phyloP scores from a whole-genome alignment of 2,113 vertebrate species.

The Anas platyrhynchos region DNA sequence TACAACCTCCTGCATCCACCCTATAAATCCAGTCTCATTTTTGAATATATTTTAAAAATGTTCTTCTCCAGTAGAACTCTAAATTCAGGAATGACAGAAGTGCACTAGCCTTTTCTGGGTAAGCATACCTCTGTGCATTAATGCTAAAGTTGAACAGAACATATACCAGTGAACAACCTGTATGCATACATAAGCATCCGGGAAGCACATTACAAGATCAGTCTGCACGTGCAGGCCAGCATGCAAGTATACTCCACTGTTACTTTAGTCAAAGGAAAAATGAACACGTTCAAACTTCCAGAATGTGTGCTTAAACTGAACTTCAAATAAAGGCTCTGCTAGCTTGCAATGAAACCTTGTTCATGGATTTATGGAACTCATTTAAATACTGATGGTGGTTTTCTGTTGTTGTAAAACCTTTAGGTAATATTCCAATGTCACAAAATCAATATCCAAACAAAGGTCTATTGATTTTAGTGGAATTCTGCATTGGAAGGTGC shows the following conservation, averaged over 20 bases:
- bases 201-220: not conserved
- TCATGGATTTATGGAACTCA: not conserved
- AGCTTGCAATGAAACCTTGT: not conserved
- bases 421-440: not conserved
- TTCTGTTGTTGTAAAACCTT: not conserved
- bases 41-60: not conserved
- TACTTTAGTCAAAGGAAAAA: conserved; percentile 19
- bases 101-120: not conserved
- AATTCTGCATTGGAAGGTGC: not conserved
- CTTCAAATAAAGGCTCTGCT: not conserved
- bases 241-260: not conserved
- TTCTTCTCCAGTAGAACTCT: not conserved
- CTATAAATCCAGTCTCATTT: not conserved
- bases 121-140: not conserved
- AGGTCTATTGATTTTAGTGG: not conserved
- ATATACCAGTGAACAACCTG: not conserved
- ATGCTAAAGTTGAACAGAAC: not conserved
- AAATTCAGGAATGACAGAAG: not conserved
- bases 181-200: not conserved
- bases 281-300: not conserved
- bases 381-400: not conserved
- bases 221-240: not conserved
- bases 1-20: not conserved
- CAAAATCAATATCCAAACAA: not conserved
- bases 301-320: not conserved